Percentiles rank a stretch among this genome's conserved stretches.
Evolutionary conservation across 2,113 vertebrate genomes (phyloP).

Genomic region (Paracanthobrama guichenoti): DNA sequence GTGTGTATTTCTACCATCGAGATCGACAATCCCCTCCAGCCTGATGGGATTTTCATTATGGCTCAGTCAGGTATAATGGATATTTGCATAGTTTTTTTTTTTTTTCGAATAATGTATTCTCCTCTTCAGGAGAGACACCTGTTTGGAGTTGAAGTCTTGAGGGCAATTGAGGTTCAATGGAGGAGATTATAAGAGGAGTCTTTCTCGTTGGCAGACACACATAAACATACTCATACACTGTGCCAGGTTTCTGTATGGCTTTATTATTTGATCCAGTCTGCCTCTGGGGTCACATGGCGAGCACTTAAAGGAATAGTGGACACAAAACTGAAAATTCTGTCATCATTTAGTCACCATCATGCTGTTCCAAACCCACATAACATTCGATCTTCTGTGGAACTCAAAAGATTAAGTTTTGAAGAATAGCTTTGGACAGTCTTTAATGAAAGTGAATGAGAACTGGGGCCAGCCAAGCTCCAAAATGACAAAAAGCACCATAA

Average conservation of each 20-base stretch:
- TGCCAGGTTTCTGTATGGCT: slow-evolving; percentile 39
- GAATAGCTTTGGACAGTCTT: not conserved
- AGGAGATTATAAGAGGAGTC: slow-evolving; percentile 34
- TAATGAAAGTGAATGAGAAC: not conserved
- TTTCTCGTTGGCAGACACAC: not conserved
- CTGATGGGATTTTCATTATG: slow-evolving; percentile 42
- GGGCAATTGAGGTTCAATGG: slow-evolving; percentile 31
- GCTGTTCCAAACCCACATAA: not conserved
- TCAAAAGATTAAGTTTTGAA: not conserved
- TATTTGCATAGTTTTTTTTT: slow-evolving; percentile 36
- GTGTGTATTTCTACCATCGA: not conserved
- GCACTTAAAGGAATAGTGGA: slow-evolving; percentile 9
- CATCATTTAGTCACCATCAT: not conserved
- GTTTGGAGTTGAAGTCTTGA: slow-evolving; percentile 30
- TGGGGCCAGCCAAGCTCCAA: not conserved
- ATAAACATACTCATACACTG: slow-evolving; percentile 23
- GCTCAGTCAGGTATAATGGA: not conserved
- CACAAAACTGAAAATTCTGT: not conserved
- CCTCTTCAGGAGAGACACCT: slow-evolving; percentile 37
- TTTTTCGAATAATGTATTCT: slow-evolving; percentile 37
- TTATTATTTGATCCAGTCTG: slow-evolving; percentile 19
- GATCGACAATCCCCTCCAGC: not conserved
- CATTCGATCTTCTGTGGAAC: not conserved
- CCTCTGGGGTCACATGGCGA: slow-evolving; percentile 14
- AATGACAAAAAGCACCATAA: not conserved